Conservation (phyloP, 2,113 vertebrate species). For the Rhea americana region DNA sequence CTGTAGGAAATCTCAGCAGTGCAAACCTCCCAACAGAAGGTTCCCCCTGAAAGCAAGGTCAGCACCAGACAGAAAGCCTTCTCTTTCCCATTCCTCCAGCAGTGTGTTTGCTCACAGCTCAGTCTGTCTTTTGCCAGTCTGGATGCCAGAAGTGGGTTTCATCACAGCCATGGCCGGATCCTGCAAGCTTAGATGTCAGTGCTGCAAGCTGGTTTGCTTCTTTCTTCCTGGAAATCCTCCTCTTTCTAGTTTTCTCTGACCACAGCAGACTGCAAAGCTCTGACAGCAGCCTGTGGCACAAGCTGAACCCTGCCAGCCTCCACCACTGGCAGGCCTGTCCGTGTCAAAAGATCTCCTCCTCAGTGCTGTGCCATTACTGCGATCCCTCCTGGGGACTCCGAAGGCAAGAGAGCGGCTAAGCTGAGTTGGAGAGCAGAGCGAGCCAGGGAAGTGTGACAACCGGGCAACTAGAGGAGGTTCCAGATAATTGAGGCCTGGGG, state of each 20-base stretch:
- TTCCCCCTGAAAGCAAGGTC: background rate
- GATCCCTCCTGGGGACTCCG: background rate
- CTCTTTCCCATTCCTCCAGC: background rate
- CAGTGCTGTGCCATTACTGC: background rate
- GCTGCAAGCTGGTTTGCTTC: background rate
- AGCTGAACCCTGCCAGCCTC: background rate
- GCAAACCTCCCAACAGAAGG: background rate
- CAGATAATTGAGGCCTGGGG: background rate
- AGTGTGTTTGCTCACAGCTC: accelerated
- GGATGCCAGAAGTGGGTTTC: background rate
- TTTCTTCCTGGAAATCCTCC: background rate
- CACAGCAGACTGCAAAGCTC: background rate
- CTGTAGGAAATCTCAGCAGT: background rate
- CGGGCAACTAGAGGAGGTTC: background rate
- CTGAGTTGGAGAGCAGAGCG: background rate
- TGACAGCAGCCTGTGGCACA: background rate
- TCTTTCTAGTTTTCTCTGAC: background rate
- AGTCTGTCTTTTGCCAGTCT: background rate
- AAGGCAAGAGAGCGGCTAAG: background rate
- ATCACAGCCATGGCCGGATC: background rate
- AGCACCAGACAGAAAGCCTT: background rate
- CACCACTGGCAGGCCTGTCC: background rate
- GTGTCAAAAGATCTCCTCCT: background rate
- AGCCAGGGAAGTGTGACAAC: accelerated
- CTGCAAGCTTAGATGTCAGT: background rate